Percentiles rank a stretch among this genome's conserved stretches.
These are phyloP conservation scores for Latheticus oryzae DNA, from an alignment of 2,888 invertebrate species.

Conservation along the genomic window DNA sequence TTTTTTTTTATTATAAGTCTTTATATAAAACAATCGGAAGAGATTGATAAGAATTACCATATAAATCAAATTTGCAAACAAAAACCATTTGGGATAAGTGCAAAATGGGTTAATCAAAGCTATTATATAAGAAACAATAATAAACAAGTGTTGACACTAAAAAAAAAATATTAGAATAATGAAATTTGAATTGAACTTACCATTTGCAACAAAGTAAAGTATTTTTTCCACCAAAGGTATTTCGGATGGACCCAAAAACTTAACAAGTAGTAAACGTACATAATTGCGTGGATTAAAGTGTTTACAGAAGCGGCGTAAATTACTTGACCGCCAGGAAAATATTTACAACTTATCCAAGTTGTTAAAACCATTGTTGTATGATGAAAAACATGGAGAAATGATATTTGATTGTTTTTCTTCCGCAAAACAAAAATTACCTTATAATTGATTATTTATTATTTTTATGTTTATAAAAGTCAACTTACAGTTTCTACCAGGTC, in stretches of 20 bases:
- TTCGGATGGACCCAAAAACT: conserved; percentile 77
- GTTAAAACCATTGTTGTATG: conserved; percentile 82
- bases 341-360: conserved; percentile 72
- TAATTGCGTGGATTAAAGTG: conserved; percentile 77
- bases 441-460: not conserved
- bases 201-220: conserved; percentile 83
- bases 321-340: conserved; percentile 74
- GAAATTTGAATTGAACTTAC: too few relatives aligned
- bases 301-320: conserved; percentile 73
- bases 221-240: conserved; percentile 82
- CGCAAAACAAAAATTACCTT: conserved; percentile 68
- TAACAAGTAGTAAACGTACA: conserved; percentile 84
- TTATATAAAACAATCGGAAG: too few relatives aligned
- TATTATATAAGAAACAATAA: too few relatives aligned
- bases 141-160: too few relatives aligned
- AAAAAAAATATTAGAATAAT: too few relatives aligned
- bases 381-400: conserved; percentile 85
- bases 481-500: conserved; percentile 23
- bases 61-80: too few relatives aligned
- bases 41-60: too few relatives aligned
- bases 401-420: conserved; percentile 81
- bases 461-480: too few relatives aligned
- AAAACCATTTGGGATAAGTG: too few relatives aligned
- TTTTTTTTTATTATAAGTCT: too few relatives aligned
- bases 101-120: too few relatives aligned